phyloP scores from a whole-genome alignment of 1,140 invertebrate species.

The Linepithema humile region DNA sequence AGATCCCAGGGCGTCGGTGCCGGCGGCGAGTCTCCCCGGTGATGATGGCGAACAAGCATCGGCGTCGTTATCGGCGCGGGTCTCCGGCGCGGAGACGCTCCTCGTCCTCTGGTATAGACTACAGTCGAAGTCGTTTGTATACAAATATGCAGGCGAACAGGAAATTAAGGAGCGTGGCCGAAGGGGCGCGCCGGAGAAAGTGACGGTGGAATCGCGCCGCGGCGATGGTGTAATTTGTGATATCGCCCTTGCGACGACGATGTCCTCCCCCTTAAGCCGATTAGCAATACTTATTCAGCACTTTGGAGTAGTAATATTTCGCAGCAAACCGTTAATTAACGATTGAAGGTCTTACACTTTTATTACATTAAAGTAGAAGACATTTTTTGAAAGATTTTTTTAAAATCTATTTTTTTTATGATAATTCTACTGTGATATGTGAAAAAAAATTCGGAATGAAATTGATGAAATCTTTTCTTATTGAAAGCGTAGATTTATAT shows the following conservation, averaged over 20 bases:
- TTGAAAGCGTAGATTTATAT: neutral
- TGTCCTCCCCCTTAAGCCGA: slow-evolving; percentile 23
- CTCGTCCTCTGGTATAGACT: neutral
- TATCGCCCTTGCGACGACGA: neutral
- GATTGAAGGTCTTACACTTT: neutral
- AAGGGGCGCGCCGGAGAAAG: slow-evolving; percentile 12
- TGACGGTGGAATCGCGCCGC: slow-evolving; percentile 17
- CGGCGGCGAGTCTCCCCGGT: slow-evolving; percentile 29
- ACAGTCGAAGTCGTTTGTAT: slow-evolving; percentile 54
- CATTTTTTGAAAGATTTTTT: neutral
- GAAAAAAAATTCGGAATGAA: neutral
- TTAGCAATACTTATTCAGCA: slow-evolving; percentile 49
- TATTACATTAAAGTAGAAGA: neutral
- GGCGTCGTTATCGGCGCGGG: slow-evolving; percentile 35
- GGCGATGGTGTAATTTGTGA: slow-evolving; percentile 32
- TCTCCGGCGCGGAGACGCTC: neutral
- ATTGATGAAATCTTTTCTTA: neutral
- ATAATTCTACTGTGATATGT: neutral
- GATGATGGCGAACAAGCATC: slow-evolving; percentile 38
- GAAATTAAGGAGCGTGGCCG: slow-evolving; percentile 71
- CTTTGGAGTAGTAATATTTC: neutral
- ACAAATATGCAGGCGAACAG: slow-evolving; percentile 68
- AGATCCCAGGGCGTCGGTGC: slow-evolving; percentile 64
- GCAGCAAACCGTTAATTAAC: slow-evolving; percentile 2
- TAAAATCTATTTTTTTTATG: neutral